Percentiles rank a stretch among this genome's conserved stretches.
These are phyloP conservation scores for Orycteropus afer DNA, from an alignment of 2,113 vertebrate genomes.

Conservation along the genomic window DNA sequence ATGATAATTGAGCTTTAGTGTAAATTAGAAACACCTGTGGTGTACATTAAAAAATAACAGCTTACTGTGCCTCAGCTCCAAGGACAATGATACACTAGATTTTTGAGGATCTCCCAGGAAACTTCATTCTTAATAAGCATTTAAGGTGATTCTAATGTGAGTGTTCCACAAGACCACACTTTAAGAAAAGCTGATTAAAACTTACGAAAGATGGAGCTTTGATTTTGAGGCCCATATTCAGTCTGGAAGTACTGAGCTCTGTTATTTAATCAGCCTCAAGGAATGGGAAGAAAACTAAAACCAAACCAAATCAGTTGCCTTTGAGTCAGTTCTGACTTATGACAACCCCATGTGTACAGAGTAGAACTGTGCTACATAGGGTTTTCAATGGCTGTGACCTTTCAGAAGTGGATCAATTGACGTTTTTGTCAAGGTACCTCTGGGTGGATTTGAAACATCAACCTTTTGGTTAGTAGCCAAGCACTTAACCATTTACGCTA, in stretches of 20 bases:
- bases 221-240: not conserved
- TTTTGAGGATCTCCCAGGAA: not conserved
- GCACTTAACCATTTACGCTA: not conserved
- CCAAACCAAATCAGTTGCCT: not conserved
- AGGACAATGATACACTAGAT: not conserved
- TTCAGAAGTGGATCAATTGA: not conserved
- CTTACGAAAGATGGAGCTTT: not conserved
- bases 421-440: not conserved
- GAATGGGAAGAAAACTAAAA: not conserved
- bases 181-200: not conserved
- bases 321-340: not conserved
- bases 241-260: not conserved
- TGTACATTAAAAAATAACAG: not conserved
- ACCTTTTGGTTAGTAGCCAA: not conserved
- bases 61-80: not conserved
- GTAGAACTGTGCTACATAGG: not conserved
- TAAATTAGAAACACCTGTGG: not conserved
- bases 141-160: not conserved
- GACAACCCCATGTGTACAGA: not conserved
- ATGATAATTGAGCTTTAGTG: not conserved
- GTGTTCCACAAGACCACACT: not conserved
- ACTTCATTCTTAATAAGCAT: not conserved
- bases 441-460: not conserved
- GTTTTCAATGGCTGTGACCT: not conserved
- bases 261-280: not conserved